Conservation (phyloP, 2,113 vertebrate genomes). For the Sigmodon hispidus region DNA sequence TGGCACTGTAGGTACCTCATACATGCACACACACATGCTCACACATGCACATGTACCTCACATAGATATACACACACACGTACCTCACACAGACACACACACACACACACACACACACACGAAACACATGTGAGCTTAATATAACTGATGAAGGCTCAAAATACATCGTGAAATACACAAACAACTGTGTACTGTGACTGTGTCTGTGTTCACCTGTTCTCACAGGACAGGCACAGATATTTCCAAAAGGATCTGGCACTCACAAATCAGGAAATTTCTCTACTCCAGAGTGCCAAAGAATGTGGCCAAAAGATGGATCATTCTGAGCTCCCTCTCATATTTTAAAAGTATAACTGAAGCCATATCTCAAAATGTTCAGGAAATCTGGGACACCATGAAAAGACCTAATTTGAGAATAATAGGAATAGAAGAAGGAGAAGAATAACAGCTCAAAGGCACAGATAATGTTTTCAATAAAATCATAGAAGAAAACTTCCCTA, state of each 20-base stretch:
- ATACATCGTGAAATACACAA: background rate
- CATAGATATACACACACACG: accelerated
- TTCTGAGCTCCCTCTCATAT: background rate
- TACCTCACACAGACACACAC: background rate
- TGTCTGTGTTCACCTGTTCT: background rate
- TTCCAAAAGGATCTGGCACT: background rate
- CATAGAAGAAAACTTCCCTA: too few relatives aligned
- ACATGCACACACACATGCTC: background rate
- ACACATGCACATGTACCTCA: too few relatives aligned
- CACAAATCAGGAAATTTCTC: background rate
- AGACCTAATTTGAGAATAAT: too few relatives aligned
- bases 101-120: background rate
- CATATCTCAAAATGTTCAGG: too few relatives aligned
- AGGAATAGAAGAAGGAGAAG: too few relatives aligned
- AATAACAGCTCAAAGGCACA: too few relatives aligned
- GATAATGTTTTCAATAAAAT: too few relatives aligned
- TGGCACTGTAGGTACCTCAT: background rate
- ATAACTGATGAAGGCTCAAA: background rate
- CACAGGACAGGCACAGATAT: background rate
- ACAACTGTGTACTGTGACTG: background rate
- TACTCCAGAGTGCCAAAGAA: background rate
- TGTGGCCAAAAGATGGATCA: background rate
- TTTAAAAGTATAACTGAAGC: background rate
- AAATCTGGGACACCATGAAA: too few relatives aligned
- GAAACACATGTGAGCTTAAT: background rate